These are phyloP conservation scores for Salvelinus alpinus DNA, from an alignment of 2,113 vertebrate genomes.

Conservation along the genomic window DNA sequence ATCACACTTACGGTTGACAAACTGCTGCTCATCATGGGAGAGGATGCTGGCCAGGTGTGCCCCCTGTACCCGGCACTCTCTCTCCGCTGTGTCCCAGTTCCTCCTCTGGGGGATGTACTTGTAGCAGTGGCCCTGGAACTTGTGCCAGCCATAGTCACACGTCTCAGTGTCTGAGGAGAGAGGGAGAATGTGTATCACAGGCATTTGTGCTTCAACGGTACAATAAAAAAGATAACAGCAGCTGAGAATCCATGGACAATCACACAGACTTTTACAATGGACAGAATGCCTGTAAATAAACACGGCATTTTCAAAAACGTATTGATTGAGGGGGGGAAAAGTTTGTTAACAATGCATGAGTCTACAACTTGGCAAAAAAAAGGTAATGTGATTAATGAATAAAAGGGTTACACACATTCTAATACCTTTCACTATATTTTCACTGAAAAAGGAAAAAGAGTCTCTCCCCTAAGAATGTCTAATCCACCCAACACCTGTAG, in stretches of 20 bases:
- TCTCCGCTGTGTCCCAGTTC: constrained; percentile 92
- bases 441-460: neutral
- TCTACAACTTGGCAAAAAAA: neutral
- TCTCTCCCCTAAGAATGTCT: neutral
- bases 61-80: constrained; percentile 93
- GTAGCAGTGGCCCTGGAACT: constrained; percentile 97
- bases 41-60: constrained; percentile 91
- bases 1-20: constrained; percentile 91
- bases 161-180: constrained; percentile 83
- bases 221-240: neutral
- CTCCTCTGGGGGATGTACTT: constrained; percentile 89
- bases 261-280: neutral
- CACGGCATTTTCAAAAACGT: too few relatives aligned
- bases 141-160: constrained; percentile 96
- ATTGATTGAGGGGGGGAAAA: too few relatives aligned
- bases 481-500: constrained; percentile 14
- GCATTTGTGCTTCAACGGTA: neutral
- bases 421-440: neutral
- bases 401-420: neutral
- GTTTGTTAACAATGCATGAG: too few relatives aligned
- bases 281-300: too few relatives aligned
- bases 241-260: neutral
- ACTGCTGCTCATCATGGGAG: constrained; percentile 89
- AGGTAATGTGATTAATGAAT: neutral
- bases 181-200: neutral